Conservation (phyloP, 2,797 vertebrate genomes). For the Poecilia velifera region DNA sequence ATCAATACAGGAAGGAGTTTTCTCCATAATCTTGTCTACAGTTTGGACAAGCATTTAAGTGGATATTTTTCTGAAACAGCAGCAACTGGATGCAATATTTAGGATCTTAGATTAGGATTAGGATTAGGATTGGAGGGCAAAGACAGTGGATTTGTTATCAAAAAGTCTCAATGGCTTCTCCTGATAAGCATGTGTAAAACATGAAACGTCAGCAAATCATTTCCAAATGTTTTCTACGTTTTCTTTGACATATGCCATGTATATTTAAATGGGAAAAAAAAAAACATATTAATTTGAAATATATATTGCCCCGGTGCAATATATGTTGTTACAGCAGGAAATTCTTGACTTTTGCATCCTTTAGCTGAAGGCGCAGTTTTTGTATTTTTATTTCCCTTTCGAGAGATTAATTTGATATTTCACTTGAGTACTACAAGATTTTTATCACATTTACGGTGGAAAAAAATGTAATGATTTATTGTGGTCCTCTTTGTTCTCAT, state of each 20-base stretch:
- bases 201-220: not conserved
- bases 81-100: not conserved
- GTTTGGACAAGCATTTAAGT: not conserved
- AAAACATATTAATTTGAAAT: not conserved
- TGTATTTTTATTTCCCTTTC: not conserved
- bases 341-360: not conserved
- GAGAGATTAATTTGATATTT: not conserved
- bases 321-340: not conserved
- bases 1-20: not conserved
- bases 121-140: not conserved
- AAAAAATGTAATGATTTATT: not conserved
- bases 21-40: not conserved
- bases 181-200: not conserved
- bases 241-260: not conserved
- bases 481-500: not conserved
- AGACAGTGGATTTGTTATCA: not conserved
- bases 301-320: no score
- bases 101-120: not conserved
- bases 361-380: not conserved
- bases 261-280: not conserved
- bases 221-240: no score
- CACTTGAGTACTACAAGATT: not conserved
- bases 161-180: not conserved
- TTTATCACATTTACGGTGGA: not conserved
- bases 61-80: not conserved